phyloP scores from a whole-genome alignment of 2,113 vertebrate species.

The Tenrec ecaudatus region DNA sequence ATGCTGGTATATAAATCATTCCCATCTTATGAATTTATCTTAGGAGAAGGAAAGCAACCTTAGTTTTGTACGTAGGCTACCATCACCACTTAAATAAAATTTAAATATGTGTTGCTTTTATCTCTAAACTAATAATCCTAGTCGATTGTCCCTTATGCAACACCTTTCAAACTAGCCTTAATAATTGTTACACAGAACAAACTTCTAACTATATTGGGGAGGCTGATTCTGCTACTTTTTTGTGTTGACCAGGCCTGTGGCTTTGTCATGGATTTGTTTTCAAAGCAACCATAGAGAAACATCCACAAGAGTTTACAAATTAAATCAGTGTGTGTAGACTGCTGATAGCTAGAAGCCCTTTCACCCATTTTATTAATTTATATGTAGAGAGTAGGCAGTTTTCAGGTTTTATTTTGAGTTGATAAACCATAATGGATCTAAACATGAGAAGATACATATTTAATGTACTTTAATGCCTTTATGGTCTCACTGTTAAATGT shows the following conservation, averaged over 20 bases:
- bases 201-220: not conserved
- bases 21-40: not conserved
- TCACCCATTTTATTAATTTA: conserved; percentile 71
- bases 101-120: conserved; percentile 33
- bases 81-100: not conserved
- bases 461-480: conserved; percentile 78
- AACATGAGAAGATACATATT: conserved; percentile 76
- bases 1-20: not conserved
- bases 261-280: conserved; percentile 58
- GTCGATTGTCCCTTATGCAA: not conserved
- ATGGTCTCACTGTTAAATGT: conserved; percentile 66
- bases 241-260: conserved; percentile 26
- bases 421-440: conserved; percentile 71
- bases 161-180: not conserved
- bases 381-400: conserved; percentile 56
- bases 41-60: not conserved
- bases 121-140: conserved; percentile 33
- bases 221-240: not conserved
- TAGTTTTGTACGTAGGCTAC: not conserved
- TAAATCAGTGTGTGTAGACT: not conserved
- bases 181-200: not conserved
- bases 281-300: not conserved
- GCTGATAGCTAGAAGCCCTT: conserved; percentile 33
- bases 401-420: conserved; percentile 75
- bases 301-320: conserved; percentile 27